These are phyloP conservation scores for Alcis repandata DNA, from an alignment of 2,888 invertebrate genomes.

Conservation along the genomic window DNA sequence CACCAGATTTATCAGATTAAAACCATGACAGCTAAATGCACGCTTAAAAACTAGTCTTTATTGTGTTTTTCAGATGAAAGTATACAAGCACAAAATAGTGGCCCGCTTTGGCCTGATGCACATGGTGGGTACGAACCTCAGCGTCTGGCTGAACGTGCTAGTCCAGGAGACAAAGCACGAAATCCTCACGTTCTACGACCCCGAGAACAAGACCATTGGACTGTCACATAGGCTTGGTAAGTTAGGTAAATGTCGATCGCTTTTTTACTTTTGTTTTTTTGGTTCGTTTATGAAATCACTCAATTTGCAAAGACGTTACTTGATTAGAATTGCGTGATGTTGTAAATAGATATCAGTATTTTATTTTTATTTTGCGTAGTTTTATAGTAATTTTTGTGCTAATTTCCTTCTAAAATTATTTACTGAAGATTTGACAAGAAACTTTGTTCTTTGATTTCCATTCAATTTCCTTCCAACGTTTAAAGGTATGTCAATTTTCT, in stretches of 20 bases:
- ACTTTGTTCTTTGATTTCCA: background rate
- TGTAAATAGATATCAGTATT: too few relatives aligned
- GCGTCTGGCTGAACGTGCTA: slow-evolving; percentile 98
- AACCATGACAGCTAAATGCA: too few relatives aligned
- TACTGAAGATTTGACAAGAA: too few relatives aligned
- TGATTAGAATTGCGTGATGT: too few relatives aligned
- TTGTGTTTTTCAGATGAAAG: slow-evolving; percentile 91
- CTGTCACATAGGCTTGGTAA: slow-evolving; percentile 92
- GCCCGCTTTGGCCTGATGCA: slow-evolving; percentile 99
- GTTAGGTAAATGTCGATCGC: slow-evolving; percentile 46
- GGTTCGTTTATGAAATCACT: background rate
- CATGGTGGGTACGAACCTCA: slow-evolving; percentile 98
- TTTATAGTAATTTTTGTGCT: too few relatives aligned
- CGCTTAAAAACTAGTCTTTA: too few relatives aligned
- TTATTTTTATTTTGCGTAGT: background rate
- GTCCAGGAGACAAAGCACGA: slow-evolving; percentile 98
- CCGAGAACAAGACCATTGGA: slow-evolving; percentile 93
- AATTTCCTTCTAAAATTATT: too few relatives aligned
- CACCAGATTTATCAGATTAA: too few relatives aligned
- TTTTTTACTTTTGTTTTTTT: slow-evolving; percentile 1
- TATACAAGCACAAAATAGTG: slow-evolving; percentile 94
- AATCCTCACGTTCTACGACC: slow-evolving; percentile 95
- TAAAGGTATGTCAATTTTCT: background rate
- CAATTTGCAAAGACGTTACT: too few relatives aligned
- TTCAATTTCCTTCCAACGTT: background rate